A percentile compares a stretch with the other conserved stretches of the same genome.
Conservation (phyloP, 2,113 vertebrate species). For the Gnathonemus longibarbis region DNA sequence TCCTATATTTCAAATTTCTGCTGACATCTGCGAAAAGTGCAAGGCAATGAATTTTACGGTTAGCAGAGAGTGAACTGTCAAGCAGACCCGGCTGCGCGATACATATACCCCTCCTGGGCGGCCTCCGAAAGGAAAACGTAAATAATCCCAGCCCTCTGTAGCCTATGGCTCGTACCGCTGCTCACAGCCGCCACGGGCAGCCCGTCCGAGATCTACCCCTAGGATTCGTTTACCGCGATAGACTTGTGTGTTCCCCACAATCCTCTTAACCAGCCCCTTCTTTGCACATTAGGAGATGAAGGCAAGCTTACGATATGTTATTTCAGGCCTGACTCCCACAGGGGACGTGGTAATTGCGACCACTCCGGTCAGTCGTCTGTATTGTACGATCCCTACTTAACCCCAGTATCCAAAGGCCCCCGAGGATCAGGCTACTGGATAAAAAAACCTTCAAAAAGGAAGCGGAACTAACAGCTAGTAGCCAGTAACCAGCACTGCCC, state of each 20-base stretch:
- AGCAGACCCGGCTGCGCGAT: background rate
- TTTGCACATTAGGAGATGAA: slow-evolving; percentile 42
- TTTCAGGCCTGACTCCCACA: slow-evolving; percentile 38
- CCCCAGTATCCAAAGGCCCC: background rate
- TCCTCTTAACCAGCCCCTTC: slow-evolving; percentile 14
- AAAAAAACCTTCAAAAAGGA: background rate
- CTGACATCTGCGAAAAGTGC: background rate
- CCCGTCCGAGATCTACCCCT: background rate
- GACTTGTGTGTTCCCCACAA: slow-evolving; percentile 25
- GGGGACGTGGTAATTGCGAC: background rate
- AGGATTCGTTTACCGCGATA: slow-evolving; percentile 17
- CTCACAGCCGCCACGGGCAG: background rate
- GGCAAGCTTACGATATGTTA: slow-evolving; percentile 45
- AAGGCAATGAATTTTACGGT: background rate
- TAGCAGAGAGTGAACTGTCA: background rate
- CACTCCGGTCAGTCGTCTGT: background rate
- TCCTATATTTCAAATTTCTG: background rate
- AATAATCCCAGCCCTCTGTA: background rate
- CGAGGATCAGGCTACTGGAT: background rate
- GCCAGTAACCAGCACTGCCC: background rate
- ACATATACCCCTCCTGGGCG: background rate
- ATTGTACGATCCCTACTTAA: background rate
- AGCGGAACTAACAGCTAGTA: background rate
- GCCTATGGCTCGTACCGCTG: background rate
- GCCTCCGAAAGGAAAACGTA: background rate